Percentiles rank a stretch among this genome's conserved stretches.
phyloP scores from a whole-genome alignment of 2,797 vertebrate species.

The Nannoperca australis region DNA sequence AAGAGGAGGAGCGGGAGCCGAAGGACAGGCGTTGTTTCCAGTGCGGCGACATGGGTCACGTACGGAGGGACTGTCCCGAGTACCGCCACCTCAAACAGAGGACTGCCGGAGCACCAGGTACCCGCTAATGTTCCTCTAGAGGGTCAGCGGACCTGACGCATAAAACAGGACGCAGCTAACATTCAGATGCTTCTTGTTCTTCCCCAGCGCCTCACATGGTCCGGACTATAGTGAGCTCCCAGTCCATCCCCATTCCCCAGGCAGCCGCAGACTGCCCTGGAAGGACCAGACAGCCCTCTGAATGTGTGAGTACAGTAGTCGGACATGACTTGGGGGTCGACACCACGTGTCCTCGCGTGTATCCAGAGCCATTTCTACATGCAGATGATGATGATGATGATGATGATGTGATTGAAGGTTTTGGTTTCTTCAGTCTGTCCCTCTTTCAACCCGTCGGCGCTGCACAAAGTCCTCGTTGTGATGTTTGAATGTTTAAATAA shows the following conservation, averaged over 20 bases:
- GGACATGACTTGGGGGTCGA: background rate
- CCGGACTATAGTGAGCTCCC: slow-evolving; percentile 89
- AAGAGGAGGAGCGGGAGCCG: slow-evolving; percentile 94
- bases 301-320: slow-evolving; percentile 90
- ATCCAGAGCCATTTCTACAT: too few relatives aligned
- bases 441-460: background rate
- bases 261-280: slow-evolving; percentile 86
- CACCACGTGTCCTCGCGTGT: too few relatives aligned
- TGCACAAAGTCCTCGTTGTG: background rate
- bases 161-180: background rate
- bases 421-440: slow-evolving; percentile 5
- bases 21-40: slow-evolving; percentile 97
- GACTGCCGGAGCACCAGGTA: slow-evolving; percentile 78
- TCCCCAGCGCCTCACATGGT: slow-evolving; percentile 90
- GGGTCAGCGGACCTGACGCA: background rate
- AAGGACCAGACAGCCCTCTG: slow-evolving; percentile 91
- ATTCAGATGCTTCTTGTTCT: background rate
- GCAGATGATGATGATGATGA: background rate
- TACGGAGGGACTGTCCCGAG: slow-evolving; percentile 96
- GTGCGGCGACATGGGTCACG: slow-evolving; percentile 95
- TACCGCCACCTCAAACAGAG: slow-evolving; percentile 94
- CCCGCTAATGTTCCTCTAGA: background rate
- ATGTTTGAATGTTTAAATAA: background rate
- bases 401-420: background rate
- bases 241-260: slow-evolving; percentile 87